A percentile compares a stretch with the other conserved stretches of the same genome.
Conservation (phyloP, 2,888 invertebrate species). For the Caprella mutica region DNA sequence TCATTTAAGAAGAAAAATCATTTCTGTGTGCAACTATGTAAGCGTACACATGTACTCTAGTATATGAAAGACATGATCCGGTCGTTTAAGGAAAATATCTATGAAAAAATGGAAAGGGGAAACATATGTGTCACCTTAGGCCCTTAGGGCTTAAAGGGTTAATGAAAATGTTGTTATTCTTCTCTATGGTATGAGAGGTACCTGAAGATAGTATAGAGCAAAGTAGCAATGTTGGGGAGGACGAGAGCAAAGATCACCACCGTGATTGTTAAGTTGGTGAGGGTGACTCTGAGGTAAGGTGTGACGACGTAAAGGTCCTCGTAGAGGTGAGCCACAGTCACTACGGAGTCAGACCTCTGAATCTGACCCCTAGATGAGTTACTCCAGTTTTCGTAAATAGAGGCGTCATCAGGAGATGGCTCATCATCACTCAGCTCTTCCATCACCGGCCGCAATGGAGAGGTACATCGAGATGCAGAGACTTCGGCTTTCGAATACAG, state of each 20-base stretch:
- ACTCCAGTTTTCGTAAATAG: background rate
- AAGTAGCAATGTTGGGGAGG: constrained; percentile 19
- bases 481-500: background rate
- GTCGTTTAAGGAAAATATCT: no score
- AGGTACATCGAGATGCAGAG: background rate
- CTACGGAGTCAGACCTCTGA: constrained; percentile 18
- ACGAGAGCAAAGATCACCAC: constrained; percentile 24
- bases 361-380: background rate
- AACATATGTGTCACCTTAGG: no score
- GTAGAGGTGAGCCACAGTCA: constrained; percentile 21
- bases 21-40: no score
- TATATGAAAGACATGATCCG: no score
- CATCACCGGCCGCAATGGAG: background rate
- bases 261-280: constrained; percentile 25
- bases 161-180: no score
- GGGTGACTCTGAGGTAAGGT: constrained; percentile 18
- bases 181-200: no score
- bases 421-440: background rate
- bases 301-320: constrained; percentile 25
- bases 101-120: no score
- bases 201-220: constrained; percentile 31
- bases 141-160: no score
- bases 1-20: no score
- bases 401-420: background rate
- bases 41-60: no score